Evolutionary conservation across 2,888 invertebrate species (phyloP).

Genomic region (Fissipunctia ypsillon): DNA sequence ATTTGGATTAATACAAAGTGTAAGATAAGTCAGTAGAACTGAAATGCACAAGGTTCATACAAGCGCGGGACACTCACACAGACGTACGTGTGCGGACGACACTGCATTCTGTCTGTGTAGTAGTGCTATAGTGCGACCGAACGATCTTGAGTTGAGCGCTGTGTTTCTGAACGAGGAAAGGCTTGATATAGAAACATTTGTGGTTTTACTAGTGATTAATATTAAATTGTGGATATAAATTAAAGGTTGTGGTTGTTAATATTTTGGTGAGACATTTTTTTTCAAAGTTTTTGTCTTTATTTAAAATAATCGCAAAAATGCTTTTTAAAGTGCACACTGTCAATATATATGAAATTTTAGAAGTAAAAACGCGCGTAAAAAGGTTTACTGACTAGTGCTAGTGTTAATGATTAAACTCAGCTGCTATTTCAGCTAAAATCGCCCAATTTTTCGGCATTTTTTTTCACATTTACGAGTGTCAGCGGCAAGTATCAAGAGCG

Average conservation of each 20-base stretch:
- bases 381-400: background rate
- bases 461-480: conserved; percentile 23
- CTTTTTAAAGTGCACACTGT: background rate
- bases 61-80: conserved; percentile 85
- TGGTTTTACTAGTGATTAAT: conserved; percentile 10
- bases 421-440: background rate
- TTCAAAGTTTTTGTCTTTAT: background rate
- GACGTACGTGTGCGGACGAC: conserved; percentile 74
- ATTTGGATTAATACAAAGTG: conserved; percentile 78
- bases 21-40: conserved; percentile 84
- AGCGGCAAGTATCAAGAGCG: conserved; percentile 81
- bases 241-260: background rate
- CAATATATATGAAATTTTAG: background rate
- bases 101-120: conserved; percentile 83
- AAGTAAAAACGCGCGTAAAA: background rate
- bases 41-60: conserved; percentile 87
- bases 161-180: conserved; percentile 40
- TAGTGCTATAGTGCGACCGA: conserved; percentile 75
- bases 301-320: background rate
- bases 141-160: conserved; percentile 67
- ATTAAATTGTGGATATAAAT: background rate
- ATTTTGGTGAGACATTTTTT: background rate
- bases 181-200: conserved; percentile 13
- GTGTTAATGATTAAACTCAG: background rate
- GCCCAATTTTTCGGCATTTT: background rate